phyloP scores from a whole-genome alignment of 2,797 vertebrate genomes.

The Neosilurus mollespiculum region DNA sequence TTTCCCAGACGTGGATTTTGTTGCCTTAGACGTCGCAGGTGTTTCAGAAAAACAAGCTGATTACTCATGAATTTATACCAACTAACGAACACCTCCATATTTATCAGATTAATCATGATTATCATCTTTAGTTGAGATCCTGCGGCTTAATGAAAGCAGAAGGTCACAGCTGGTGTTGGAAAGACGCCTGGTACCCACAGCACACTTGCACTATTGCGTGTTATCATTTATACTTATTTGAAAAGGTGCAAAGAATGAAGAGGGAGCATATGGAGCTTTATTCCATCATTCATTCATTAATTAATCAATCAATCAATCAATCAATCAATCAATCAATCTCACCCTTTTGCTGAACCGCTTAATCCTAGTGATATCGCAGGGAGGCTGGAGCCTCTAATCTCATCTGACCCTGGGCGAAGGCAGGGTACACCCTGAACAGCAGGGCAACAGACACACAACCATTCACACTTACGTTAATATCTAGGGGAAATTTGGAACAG shows the following conservation, averaged over 20 bases:
- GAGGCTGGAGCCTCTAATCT: too few relatives aligned
- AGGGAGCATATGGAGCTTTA: neutral
- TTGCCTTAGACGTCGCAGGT: neutral
- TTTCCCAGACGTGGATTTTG: neutral
- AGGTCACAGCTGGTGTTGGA: slow-evolving; percentile 39
- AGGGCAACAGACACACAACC: too few relatives aligned
- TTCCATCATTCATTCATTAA: too few relatives aligned
- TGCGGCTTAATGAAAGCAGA: slow-evolving; percentile 33
- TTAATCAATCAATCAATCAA: too few relatives aligned
- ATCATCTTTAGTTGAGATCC: slow-evolving; percentile 16
- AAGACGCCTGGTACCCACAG: slow-evolving; percentile 15
- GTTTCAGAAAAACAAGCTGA: neutral
- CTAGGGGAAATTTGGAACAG: too few relatives aligned
- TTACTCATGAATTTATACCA: neutral
- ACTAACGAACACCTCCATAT: slow-evolving; percentile 17
- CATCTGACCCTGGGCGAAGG: too few relatives aligned
- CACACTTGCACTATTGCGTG: neutral
- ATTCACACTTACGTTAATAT: too few relatives aligned
- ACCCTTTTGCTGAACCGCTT: too few relatives aligned
- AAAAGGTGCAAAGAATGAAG: neutral
- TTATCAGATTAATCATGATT: slow-evolving; percentile 30
- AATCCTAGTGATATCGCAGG: too few relatives aligned
- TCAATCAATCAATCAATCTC: too few relatives aligned
- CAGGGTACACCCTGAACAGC: too few relatives aligned
- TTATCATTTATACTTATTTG: slow-evolving; percentile 2